Evolutionary conservation across 2,888 invertebrate genomes (phyloP).

Genomic region (Diarsia brunnea): DNA sequence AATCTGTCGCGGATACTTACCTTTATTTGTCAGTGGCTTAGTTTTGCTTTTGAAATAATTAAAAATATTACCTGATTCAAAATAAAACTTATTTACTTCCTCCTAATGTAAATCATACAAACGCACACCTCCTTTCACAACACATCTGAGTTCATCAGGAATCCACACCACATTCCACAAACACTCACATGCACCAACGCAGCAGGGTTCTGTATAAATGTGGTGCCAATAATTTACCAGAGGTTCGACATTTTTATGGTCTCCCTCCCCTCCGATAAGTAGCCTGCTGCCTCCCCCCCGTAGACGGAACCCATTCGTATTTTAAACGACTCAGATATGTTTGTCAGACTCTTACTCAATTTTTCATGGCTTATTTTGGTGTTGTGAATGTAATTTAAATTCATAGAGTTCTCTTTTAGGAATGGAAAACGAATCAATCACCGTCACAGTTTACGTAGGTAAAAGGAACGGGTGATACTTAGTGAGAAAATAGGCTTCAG

Average conservation of each 20-base stretch:
- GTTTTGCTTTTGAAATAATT: not conserved
- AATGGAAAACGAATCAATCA: not conserved
- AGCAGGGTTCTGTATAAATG: constrained; percentile 17
- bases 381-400: not conserved
- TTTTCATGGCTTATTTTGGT: constrained; percentile 10
- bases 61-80: too few species aligned
- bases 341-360: constrained; percentile 9
- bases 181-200: not conserved
- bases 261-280: constrained; percentile 30
- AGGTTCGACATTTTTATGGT: constrained; percentile 54
- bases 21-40: too few species aligned
- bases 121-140: not conserved
- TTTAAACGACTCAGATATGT: constrained; percentile 50
- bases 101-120: not conserved
- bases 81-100: not conserved
- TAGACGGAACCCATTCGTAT: constrained; percentile 38
- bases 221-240: constrained; percentile 46
- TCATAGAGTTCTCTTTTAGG: not conserved
- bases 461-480: not conserved
- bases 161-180: not conserved
- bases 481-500: not conserved
- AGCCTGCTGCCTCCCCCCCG: not conserved
- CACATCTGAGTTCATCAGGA: not conserved
- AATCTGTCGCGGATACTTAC: too few species aligned
- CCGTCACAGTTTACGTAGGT: not conserved